Conservation (phyloP, 1,140 invertebrate species). For the Diachasma alloeum region DNA sequence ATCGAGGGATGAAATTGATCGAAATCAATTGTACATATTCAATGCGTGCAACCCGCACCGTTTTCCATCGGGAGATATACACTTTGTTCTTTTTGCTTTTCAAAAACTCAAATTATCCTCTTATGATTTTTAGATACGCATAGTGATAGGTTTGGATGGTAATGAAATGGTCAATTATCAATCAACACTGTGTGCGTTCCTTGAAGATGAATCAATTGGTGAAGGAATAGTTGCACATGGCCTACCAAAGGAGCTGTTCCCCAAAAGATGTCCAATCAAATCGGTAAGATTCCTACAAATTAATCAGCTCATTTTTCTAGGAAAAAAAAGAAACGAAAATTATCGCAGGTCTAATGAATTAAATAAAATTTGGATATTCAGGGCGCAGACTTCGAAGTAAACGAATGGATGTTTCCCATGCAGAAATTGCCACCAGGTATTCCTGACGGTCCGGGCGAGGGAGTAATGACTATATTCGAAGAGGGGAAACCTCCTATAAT, state of each 20-base stretch:
- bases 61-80: too few relatives aligned
- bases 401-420: not conserved
- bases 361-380: not conserved
- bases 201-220: not conserved
- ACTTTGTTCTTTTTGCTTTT: too few relatives aligned
- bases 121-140: too few relatives aligned
- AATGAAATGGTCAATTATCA: not conserved
- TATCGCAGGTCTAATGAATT: not conserved
- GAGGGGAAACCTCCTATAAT: slow-evolving; percentile 11
- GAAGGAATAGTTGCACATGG: not conserved
- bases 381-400: not conserved
- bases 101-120: too few relatives aligned
- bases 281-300: not conserved
- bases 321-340: not conserved
- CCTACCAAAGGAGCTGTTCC: slow-evolving; percentile 1
- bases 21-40: too few relatives aligned
- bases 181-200: not conserved
- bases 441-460: not conserved
- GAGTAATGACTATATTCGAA: not conserved
- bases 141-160: too few relatives aligned
- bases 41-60: too few relatives aligned
- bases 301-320: too few relatives aligned
- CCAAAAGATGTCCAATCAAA: slow-evolving; percentile 1
- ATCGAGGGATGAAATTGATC: too few relatives aligned
- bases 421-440: slow-evolving; percentile 11